Evolutionary conservation across 2,797 vertebrate species (phyloP).

Genomic region (Diglossa cyanea): DNA sequence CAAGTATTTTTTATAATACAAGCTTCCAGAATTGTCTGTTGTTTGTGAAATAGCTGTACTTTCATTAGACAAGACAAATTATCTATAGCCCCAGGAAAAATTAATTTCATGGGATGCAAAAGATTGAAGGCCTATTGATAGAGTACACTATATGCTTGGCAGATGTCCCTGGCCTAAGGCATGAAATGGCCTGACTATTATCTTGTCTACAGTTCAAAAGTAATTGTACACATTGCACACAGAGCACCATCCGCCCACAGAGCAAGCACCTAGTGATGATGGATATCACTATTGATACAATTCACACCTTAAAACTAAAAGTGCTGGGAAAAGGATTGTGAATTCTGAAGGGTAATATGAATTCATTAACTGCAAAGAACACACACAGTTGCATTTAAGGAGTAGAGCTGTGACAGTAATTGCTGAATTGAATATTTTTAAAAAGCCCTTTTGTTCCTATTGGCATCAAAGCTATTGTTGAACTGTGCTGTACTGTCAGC

Average conservation of each 20-base stretch:
- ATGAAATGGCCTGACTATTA: slow-evolving; percentile 29
- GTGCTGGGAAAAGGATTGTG: neutral
- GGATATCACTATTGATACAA: slow-evolving; percentile 4
- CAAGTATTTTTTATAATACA: neutral
- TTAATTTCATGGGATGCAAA: slow-evolving; percentile 44
- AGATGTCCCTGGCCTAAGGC: slow-evolving; percentile 31
- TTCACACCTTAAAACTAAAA: neutral
- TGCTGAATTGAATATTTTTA: slow-evolving; percentile 68
- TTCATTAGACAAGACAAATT: slow-evolving; percentile 59
- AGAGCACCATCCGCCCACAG: neutral
- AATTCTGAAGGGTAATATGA: slow-evolving; percentile 19
- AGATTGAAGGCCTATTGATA: slow-evolving; percentile 47
- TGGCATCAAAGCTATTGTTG: slow-evolving; percentile 60
- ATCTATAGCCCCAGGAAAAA: slow-evolving; percentile 63
- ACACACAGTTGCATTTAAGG: slow-evolving; percentile 60
- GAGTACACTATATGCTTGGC: neutral
- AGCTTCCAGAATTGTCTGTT: neutral
- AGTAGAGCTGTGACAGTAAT: slow-evolving; percentile 58
- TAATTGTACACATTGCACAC: slow-evolving; percentile 22
- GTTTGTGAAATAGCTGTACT: slow-evolving; percentile 15
- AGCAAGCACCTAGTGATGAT: slow-evolving; percentile 4
- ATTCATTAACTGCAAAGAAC: slow-evolving; percentile 59
- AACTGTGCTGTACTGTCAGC: slow-evolving; percentile 53
- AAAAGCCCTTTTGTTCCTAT: slow-evolving; percentile 68
- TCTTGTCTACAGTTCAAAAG: slow-evolving; percentile 54